Conservation (phyloP, 2,113 vertebrate genomes). For the Pollimyrus isidori region DNA sequence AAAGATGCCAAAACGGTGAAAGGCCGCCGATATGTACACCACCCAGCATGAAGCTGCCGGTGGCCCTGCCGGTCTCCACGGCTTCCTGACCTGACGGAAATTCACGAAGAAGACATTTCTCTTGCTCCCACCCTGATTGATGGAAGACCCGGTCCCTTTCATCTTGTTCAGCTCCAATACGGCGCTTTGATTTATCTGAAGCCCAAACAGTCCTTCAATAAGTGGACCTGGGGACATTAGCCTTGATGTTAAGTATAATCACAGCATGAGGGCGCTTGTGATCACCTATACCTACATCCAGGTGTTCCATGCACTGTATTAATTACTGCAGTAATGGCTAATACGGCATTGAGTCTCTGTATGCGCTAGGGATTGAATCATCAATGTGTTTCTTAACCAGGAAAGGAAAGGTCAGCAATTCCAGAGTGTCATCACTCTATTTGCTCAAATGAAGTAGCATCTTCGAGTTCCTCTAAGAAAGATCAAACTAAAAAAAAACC, state of each 20-base stretch:
- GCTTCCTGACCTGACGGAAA: slow-evolving; percentile 64
- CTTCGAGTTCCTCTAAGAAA: background rate
- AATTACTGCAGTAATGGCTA: slow-evolving; percentile 38
- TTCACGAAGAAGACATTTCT: slow-evolving; percentile 50
- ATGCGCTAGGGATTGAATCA: slow-evolving; percentile 23
- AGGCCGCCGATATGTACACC: too few species aligned
- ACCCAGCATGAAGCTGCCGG: slow-evolving; percentile 26
- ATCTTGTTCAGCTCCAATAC: slow-evolving; percentile 23
- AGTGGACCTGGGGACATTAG: slow-evolving; percentile 72
- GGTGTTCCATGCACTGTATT: slow-evolving; percentile 31
- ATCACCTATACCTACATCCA: slow-evolving; percentile 36
- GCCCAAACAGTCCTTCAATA: slow-evolving; percentile 71
- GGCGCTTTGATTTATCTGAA: slow-evolving; percentile 65
- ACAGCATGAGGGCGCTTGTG: slow-evolving; percentile 57
- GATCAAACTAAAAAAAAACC: background rate
- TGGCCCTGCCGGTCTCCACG: slow-evolving; percentile 49
- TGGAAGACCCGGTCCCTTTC: slow-evolving; percentile 54
- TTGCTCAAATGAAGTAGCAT: background rate
- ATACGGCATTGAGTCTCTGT: slow-evolving; percentile 24
- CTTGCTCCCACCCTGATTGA: slow-evolving; percentile 61
- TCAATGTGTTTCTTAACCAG: slow-evolving; percentile 14
- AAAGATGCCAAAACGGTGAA: background rate
- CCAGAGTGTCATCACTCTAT: slow-evolving; percentile 17
- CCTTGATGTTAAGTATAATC: slow-evolving; percentile 76
- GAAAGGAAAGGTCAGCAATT: slow-evolving; percentile 1